Evolutionary conservation across 2,113 vertebrate genomes (phyloP).

Genomic region (Amphiprion percula): DNA sequence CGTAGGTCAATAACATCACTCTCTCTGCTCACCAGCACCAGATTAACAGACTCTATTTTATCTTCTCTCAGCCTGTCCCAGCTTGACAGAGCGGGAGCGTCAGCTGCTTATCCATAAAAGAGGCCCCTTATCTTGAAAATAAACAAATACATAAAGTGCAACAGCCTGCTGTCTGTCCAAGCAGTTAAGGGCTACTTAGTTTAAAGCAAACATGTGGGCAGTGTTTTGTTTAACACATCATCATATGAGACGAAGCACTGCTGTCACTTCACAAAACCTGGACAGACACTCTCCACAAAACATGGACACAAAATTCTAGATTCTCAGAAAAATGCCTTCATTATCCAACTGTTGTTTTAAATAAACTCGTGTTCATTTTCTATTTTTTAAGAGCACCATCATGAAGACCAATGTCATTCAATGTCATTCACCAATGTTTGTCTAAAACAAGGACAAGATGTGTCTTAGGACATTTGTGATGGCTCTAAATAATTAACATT

Average conservation of each 20-base stretch:
- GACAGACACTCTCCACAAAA: conserved; percentile 44
- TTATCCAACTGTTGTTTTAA: too few relatives aligned
- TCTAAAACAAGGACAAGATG: conserved; percentile 18
- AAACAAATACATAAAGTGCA: conserved; percentile 92
- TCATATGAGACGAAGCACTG: conserved; percentile 70
- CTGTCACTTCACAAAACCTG: conserved; percentile 71
- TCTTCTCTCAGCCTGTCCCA: conserved; percentile 85
- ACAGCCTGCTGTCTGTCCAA: conserved; percentile 79
- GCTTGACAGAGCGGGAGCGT: conserved; percentile 91
- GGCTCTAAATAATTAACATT: conserved; percentile 48
- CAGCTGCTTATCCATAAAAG: conserved; percentile 98
- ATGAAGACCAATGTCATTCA: conserved; percentile 35
- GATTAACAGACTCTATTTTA: conserved; percentile 96
- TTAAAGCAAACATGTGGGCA: conserved; percentile 80
- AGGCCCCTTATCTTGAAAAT: conserved; percentile 88
- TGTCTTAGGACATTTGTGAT: conserved; percentile 23
- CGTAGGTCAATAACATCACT: conserved; percentile 99
- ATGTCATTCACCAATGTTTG: conserved; percentile 33
- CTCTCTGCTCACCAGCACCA: conserved; percentile 90
- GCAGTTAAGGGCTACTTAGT: conserved; percentile 81
- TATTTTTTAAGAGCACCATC: not conserved
- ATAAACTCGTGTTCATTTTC: too few relatives aligned
- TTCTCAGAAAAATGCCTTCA: too few relatives aligned
- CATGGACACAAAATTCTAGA: not conserved
- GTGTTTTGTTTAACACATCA: conserved; percentile 81